Percentiles rank a stretch among this genome's conserved stretches.
Conservation (phyloP, 2,797 vertebrate species). For the Liparis tanakae region DNA sequence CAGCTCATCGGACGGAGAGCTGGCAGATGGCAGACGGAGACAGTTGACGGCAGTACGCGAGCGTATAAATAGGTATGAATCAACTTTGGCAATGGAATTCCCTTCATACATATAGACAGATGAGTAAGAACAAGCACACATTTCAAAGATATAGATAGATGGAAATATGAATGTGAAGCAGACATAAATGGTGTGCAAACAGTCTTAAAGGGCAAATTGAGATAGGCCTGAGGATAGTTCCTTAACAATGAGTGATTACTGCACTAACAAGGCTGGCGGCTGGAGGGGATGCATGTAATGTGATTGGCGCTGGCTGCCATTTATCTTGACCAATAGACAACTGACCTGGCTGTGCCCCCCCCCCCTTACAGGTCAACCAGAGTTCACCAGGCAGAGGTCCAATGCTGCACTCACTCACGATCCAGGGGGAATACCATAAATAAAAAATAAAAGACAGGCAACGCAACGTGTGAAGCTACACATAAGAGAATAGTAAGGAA, state of each 20-base stretch:
- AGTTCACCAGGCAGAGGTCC: constrained; percentile 75
- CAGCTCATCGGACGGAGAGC: constrained; percentile 85
- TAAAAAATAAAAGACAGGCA: background rate
- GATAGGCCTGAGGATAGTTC: constrained; percentile 56
- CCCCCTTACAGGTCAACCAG: constrained; percentile 70
- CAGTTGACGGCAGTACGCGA: constrained; percentile 44
- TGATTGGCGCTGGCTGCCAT: constrained; percentile 81
- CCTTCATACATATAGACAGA: background rate
- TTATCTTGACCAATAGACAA: constrained; percentile 84
- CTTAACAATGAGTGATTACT: constrained; percentile 85
- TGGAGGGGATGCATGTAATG: constrained; percentile 82
- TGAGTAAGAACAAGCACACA: background rate
- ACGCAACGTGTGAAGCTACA: background rate
- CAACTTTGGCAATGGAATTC: constrained; percentile 30
- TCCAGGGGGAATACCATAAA: constrained; percentile 3
- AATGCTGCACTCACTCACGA: constrained; percentile 17
- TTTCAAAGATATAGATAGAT: constrained; percentile 9
- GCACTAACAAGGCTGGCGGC: constrained; percentile 81
- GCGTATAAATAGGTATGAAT: constrained; percentile 50
- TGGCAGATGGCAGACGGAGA: constrained; percentile 87
- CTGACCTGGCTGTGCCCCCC: constrained; percentile 76
- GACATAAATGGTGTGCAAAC: constrained; percentile 44
- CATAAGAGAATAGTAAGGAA: background rate
- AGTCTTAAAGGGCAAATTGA: constrained; percentile 75
- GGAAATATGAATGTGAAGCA: constrained; percentile 27